These are phyloP conservation scores for Arion vulgaris DNA, from an alignment of 1,140 invertebrate genomes.

Conservation along the genomic window DNA sequence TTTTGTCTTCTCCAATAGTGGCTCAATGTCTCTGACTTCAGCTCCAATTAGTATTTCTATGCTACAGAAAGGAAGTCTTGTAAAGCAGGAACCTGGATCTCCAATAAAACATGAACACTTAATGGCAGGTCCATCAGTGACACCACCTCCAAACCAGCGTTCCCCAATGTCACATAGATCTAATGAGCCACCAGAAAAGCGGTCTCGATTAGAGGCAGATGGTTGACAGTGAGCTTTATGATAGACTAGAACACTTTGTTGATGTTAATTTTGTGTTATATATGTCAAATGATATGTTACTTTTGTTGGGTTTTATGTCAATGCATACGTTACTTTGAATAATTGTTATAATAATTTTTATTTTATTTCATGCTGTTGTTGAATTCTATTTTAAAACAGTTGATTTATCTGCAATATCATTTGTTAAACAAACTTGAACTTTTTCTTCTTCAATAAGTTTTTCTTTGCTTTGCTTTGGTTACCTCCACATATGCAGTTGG, in stretches of 20 bases:
- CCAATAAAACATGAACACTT: constrained; percentile 22
- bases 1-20: constrained; percentile 13
- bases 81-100: constrained; percentile 40
- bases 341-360: neutral
- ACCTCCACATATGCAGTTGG: no score
- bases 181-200: constrained; percentile 36
- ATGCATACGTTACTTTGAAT: neutral
- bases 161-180: neutral
- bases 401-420: constrained; percentile 5
- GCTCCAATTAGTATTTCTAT: constrained; percentile 23
- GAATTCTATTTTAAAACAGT: neutral
- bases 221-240: constrained; percentile 15
- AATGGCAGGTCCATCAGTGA: constrained; percentile 7
- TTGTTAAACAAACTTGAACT: no score
- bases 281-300: neutral
- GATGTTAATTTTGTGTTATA: neutral
- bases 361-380: neutral
- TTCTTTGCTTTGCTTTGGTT: no score
- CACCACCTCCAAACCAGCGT: constrained; percentile 18
- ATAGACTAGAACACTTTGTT: neutral
- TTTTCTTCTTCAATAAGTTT: no score
- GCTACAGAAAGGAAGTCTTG: constrained; percentile 10
- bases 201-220: constrained; percentile 30
- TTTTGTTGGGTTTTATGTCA: neutral
- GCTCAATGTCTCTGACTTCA: constrained; percentile 32